Conservation (phyloP, 2,797 vertebrate genomes). For the Pseudochaenichthys georgianus region DNA sequence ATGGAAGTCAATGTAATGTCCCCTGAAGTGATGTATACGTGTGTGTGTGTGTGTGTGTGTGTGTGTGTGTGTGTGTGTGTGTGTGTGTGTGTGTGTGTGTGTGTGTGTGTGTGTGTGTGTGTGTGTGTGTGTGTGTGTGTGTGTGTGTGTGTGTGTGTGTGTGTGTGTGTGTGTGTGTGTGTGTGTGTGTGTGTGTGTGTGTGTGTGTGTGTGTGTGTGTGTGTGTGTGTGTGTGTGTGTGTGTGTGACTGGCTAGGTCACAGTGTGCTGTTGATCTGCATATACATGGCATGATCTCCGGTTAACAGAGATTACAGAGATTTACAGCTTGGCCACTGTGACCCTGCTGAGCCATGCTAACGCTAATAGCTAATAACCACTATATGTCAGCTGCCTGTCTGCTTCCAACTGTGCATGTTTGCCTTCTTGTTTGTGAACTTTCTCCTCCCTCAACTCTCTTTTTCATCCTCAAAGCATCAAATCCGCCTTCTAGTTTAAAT, state of each 20-base stretch:
- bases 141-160: too few species aligned
- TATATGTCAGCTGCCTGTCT: constrained; percentile 36
- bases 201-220: too few species aligned
- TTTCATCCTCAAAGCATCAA: constrained; percentile 32
- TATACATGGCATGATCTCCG: constrained; percentile 62
- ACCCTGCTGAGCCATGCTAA: constrained; percentile 72
- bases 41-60: too few species aligned
- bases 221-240: constrained; percentile 4
- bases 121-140: too few species aligned
- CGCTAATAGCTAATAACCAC: constrained; percentile 64
- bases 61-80: too few species aligned
- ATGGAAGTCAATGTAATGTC: too few species aligned
- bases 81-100: too few species aligned
- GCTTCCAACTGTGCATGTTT: constrained; percentile 33
- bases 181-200: too few species aligned
- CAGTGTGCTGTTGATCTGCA: constrained; percentile 50
- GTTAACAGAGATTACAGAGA: constrained; percentile 72
- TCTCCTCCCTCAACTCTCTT: constrained; percentile 35
- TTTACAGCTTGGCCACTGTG: constrained; percentile 57
- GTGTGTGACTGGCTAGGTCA: constrained; percentile 4
- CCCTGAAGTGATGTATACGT: too few species aligned
- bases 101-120: too few species aligned
- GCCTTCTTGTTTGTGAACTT: constrained; percentile 37
- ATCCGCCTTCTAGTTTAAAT: constrained; percentile 14
- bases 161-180: too few species aligned